A percentile compares a stretch with the other conserved stretches of the same genome.
Evolutionary conservation across 2,797 vertebrate species (phyloP).

Genomic region (Xenops minutus): DNA sequence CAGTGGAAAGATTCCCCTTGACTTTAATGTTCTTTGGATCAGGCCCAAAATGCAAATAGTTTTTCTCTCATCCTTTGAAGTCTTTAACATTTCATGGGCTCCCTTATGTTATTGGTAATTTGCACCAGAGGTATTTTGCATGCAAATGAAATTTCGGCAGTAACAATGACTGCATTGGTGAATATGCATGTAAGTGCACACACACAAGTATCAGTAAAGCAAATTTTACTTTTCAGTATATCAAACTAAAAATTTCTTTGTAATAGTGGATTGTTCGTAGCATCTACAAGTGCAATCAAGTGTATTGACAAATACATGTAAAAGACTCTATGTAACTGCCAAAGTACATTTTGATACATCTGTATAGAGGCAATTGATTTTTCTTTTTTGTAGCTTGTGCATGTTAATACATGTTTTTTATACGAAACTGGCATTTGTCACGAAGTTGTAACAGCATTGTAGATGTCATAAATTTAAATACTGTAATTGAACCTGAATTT

Average conservation of each 20-base stretch:
- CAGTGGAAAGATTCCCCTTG: conserved; percentile 40
- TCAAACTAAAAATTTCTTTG: neutral
- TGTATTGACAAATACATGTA: neutral
- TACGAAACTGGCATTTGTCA: conserved; percentile 53
- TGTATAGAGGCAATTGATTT: conserved; percentile 2
- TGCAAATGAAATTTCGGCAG: conserved; percentile 51
- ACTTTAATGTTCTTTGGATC: conserved; percentile 62
- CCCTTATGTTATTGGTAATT: conserved; percentile 61
- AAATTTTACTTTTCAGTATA: neutral
- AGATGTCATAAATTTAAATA: conserved; percentile 67
- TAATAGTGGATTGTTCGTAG: neutral
- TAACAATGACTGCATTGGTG: neutral
- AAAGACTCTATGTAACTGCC: conserved; percentile 3
- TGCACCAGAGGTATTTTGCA: conserved; percentile 57
- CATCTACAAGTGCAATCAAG: neutral
- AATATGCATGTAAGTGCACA: neutral
- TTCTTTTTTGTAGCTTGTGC: neutral
- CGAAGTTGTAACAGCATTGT: conserved; percentile 32
- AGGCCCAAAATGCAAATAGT: conserved; percentile 60
- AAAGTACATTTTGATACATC: conserved; percentile 4
- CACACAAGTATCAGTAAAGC: neutral
- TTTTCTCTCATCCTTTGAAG: conserved; percentile 64
- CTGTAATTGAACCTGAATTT: conserved; percentile 67
- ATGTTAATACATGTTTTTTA: conserved; percentile 25
- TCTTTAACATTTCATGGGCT: conserved; percentile 61